These are phyloP conservation scores for Fopius arisanus DNA, from an alignment of 1,140 invertebrate species.

Conservation along the genomic window DNA sequence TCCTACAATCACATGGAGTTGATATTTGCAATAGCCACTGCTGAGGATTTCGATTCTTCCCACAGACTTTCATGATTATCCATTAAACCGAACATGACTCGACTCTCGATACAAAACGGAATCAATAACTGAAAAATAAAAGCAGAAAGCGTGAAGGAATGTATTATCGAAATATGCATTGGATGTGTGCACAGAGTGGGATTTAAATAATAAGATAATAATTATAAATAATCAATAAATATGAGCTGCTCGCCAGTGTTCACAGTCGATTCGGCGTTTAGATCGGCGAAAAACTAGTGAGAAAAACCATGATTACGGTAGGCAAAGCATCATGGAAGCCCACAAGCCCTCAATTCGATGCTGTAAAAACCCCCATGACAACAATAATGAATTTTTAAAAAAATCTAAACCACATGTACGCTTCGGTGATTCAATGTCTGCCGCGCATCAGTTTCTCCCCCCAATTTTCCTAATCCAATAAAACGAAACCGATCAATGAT, in stretches of 20 bases:
- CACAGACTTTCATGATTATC: neutral
- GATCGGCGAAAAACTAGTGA: neutral
- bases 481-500: slow-evolving; percentile 25
- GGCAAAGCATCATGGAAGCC: slow-evolving; percentile 1
- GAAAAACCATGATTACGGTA: slow-evolving; percentile 5
- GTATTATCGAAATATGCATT: slow-evolving; percentile 2
- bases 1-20: neutral
- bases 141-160: slow-evolving; percentile 20
- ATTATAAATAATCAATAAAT: neutral
- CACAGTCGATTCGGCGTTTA: slow-evolving; percentile 24
- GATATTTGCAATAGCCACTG: slow-evolving; percentile 19
- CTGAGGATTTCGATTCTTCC: slow-evolving; percentile 4
- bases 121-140: slow-evolving; percentile 3
- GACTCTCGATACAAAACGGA: neutral
- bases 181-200: slow-evolving; percentile 5
- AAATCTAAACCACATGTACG: neutral
- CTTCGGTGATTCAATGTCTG: slow-evolving; percentile 17
- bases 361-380: too few relatives aligned
- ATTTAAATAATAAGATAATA: neutral
- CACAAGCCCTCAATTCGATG: neutral
- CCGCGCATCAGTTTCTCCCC: neutral
- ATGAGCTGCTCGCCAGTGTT: neutral
- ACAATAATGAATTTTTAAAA: too few relatives aligned
- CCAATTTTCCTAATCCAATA: slow-evolving; percentile 15
- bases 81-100: neutral